phyloP scores from a whole-genome alignment of 2,113 vertebrate genomes.

The Myotis brandtii region DNA sequence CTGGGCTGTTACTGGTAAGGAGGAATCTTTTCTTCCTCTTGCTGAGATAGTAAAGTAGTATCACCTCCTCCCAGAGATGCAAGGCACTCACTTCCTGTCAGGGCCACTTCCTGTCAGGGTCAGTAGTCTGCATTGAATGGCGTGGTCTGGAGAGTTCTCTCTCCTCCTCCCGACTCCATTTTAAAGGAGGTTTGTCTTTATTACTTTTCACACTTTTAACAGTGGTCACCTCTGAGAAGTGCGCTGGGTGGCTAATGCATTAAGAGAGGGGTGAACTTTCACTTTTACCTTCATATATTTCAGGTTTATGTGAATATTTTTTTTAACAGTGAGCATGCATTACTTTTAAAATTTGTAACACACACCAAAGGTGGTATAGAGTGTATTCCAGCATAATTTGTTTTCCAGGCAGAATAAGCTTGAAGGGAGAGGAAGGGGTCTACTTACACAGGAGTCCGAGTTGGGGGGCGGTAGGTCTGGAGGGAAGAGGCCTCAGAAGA shows the following conservation, averaged over 20 bases:
- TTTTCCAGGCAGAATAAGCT: slow-evolving; percentile 12
- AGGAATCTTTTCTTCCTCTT: neutral
- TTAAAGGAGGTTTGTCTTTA: neutral
- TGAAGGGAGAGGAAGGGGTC: neutral
- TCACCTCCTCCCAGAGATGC: too few relatives aligned
- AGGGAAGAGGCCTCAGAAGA: neutral
- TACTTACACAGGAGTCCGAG: neutral
- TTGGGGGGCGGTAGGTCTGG: neutral
- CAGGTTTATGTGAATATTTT: slow-evolving; percentile 23
- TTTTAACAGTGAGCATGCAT: neutral
- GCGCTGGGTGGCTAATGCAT: neutral
- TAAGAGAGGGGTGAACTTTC: neutral
- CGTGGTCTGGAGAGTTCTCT: neutral
- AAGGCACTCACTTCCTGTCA: neutral
- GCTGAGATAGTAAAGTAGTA: neutral
- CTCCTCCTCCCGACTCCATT: neutral
- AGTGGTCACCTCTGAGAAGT: neutral
- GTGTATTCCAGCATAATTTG: slow-evolving; percentile 1
- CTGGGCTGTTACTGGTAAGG: neutral
- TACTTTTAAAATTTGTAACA: neutral
- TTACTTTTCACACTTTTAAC: neutral
- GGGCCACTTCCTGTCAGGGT: too few relatives aligned
- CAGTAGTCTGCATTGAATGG: neutral
- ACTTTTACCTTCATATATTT: slow-evolving; percentile 44
- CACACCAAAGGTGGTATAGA: neutral